These are phyloP conservation scores for Rhizomys pruinosus DNA, from an alignment of 2,113 vertebrate species.

Conservation along the genomic window DNA sequence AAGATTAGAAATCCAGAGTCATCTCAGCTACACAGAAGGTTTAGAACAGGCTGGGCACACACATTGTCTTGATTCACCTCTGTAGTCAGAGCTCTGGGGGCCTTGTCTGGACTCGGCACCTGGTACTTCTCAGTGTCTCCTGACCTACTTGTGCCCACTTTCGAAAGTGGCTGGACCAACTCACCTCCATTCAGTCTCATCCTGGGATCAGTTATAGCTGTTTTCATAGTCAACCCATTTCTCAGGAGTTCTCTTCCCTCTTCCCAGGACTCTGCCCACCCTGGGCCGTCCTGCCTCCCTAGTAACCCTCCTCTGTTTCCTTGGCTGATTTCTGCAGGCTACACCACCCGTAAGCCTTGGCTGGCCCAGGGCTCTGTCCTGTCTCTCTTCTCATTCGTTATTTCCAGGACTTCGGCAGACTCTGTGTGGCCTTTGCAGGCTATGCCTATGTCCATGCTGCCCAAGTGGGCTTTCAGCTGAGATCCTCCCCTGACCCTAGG, in stretches of 20 bases:
- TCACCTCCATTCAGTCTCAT: neutral
- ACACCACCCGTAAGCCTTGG: neutral
- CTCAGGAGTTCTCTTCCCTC: neutral
- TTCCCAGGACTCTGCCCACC: too few species aligned
- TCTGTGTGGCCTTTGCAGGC: neutral
- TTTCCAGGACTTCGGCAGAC: neutral
- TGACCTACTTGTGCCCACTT: neutral
- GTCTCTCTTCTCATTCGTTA: neutral
- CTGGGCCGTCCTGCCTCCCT: neutral
- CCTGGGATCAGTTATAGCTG: neutral
- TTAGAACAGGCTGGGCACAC: neutral
- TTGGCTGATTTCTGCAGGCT: neutral
- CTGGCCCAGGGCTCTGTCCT: neutral
- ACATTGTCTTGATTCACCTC: neutral
- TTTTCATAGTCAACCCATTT: neutral
- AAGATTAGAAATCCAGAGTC: neutral
- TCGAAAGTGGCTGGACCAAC: neutral
- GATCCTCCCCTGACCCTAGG: neutral
- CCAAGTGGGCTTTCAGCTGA: neutral
- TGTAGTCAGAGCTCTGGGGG: neutral
- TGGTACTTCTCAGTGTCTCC: neutral
- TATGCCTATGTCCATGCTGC: neutral
- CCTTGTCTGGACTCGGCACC: neutral
- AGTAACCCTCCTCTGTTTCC: neutral
- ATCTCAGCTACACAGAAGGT: neutral